Evolutionary conservation across 2,797 vertebrate genomes (phyloP).

Genomic region (Diplodus sargus): DNA sequence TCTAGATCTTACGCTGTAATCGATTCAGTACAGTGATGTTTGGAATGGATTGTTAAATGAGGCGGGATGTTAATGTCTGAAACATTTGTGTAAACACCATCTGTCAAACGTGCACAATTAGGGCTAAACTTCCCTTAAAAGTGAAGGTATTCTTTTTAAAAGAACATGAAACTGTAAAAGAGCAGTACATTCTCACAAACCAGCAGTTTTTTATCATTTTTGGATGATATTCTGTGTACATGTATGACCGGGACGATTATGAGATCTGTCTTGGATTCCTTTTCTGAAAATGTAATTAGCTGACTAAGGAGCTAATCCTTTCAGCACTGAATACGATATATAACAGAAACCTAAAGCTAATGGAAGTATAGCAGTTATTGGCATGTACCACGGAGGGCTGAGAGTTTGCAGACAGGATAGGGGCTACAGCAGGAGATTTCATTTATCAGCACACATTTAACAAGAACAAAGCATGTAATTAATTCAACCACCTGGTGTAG

Average conservation of each 20-base stretch:
- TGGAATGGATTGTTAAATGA: not conserved
- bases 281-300: not conserved
- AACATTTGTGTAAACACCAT: not conserved
- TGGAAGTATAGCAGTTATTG: not conserved
- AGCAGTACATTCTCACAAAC: not conserved
- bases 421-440: not conserved
- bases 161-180: not conserved
- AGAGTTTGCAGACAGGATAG: conserved; percentile 8
- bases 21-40: conserved; percentile 4
- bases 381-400: not conserved
- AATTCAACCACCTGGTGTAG: not conserved
- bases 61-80: not conserved
- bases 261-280: not conserved
- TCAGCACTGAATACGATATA: not conserved
- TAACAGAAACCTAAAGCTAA: not conserved
- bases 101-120: not conserved
- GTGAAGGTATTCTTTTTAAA: too few species aligned
- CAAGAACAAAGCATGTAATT: conserved; percentile 9
- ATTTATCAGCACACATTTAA: conserved; percentile 10
- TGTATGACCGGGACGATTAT: not conserved
- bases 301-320: not conserved
- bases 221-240: too few species aligned
- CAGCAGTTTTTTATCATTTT: not conserved
- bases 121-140: not conserved
- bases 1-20: not conserved